Conservation (phyloP, 2,888 invertebrate species). For the Zygothrica quintamaculata region DNA sequence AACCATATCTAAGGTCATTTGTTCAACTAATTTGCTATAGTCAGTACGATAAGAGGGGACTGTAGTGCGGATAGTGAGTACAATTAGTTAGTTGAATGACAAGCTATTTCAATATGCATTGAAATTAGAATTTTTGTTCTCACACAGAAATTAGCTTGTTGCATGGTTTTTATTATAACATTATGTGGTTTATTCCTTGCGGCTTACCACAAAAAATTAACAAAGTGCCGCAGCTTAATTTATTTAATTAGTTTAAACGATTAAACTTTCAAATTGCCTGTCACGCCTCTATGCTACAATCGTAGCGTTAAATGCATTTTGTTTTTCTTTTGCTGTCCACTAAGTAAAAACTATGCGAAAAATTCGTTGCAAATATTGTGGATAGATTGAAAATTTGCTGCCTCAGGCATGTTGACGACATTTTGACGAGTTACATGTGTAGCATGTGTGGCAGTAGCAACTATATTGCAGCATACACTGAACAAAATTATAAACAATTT, state of each 20-base stretch:
- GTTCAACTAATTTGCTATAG: constrained; percentile 77
- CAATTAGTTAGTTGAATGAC: constrained; percentile 35
- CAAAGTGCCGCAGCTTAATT: constrained; percentile 45
- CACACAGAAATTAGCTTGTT: constrained; percentile 49
- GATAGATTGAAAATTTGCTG: constrained; percentile 15
- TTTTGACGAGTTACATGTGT: constrained; percentile 63
- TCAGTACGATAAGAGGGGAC: constrained; percentile 28
- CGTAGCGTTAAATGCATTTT: constrained; percentile 9
- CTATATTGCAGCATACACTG: neutral
- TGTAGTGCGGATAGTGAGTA: neutral
- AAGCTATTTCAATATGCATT: constrained; percentile 43
- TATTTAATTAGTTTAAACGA: constrained; percentile 63
- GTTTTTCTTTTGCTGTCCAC: too few relatives aligned
- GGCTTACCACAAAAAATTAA: constrained; percentile 30
- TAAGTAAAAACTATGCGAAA: constrained; percentile 56
- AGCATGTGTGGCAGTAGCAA: constrained; percentile 34
- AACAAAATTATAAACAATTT: neutral
- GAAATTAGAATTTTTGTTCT: constrained; percentile 37
- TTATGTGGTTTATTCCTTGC: constrained; percentile 39
- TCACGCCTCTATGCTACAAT: constrained; percentile 24
- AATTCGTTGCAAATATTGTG: constrained; percentile 54
- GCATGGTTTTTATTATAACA: constrained; percentile 30
- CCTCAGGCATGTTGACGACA: constrained; percentile 41
- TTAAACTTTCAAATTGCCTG: constrained; percentile 57
- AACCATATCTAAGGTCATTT: constrained; percentile 83